Evolutionary conservation across 2,888 invertebrate species (phyloP).

Genomic region (Sipha maydis): DNA sequence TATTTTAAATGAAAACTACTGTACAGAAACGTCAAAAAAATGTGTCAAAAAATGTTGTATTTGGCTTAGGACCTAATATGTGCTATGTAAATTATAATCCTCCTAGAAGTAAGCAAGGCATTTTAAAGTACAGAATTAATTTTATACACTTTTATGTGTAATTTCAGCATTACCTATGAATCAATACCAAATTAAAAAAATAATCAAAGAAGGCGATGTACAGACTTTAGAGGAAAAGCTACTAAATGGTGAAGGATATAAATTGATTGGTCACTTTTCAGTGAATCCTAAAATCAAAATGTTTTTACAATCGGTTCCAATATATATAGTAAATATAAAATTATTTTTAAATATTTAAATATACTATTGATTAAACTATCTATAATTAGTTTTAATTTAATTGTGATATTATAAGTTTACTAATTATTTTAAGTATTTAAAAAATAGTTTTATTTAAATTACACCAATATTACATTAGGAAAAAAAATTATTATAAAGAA

Average conservation of each 20-base stretch:
- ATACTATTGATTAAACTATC: not conserved
- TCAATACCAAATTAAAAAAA: conserved; percentile 71
- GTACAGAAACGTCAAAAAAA: conserved; percentile 22
- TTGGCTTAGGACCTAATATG: conserved; percentile 57
- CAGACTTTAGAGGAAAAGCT: conserved; percentile 76
- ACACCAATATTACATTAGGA: too few relatives aligned
- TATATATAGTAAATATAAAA: conserved; percentile 73
- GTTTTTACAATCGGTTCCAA: conserved; percentile 76
- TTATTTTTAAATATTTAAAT: conserved; percentile 8
- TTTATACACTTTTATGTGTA: not conserved
- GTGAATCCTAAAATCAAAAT: conserved; percentile 73
- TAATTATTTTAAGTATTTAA: too few relatives aligned
- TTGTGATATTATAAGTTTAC: too few relatives aligned
- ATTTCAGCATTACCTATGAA: conserved; percentile 70
- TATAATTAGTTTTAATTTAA: too few relatives aligned
- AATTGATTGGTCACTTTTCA: conserved; percentile 75
- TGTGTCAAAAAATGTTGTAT: conserved; percentile 20
- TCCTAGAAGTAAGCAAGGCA: conserved; percentile 43
- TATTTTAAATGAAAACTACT: conserved; percentile 43
- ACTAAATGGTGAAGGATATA: conserved; percentile 76
- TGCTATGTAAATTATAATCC: conserved; percentile 53
- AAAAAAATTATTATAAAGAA: too few relatives aligned
- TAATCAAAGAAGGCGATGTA: conserved; percentile 74
- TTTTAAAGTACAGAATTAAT: not conserved
- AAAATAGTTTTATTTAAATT: too few relatives aligned